These are phyloP conservation scores for Ptyas mucosa DNA, from an alignment of 2,113 vertebrate genomes.

Conservation along the genomic window DNA sequence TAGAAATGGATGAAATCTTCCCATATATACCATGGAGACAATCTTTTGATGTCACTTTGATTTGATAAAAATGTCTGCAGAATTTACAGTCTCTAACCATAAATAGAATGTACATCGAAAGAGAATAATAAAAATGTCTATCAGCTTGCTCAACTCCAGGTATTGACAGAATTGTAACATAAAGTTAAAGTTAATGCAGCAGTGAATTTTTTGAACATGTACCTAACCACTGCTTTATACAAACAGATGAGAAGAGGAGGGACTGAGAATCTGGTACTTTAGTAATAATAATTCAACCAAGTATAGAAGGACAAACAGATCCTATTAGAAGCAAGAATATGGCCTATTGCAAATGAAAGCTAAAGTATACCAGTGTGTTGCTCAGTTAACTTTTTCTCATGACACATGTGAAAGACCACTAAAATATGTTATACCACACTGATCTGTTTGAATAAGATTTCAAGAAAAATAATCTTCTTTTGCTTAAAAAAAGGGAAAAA, in stretches of 20 bases:
- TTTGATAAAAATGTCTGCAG: neutral
- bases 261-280: slow-evolving; percentile 43
- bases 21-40: neutral
- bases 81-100: neutral
- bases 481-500: slow-evolving; percentile 7
- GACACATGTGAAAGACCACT: slow-evolving; percentile 42
- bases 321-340: slow-evolving; percentile 30
- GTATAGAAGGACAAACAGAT: slow-evolving; percentile 36
- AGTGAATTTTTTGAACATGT: slow-evolving; percentile 27
- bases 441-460: slow-evolving; percentile 29
- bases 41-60: neutral
- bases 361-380: slow-evolving; percentile 40
- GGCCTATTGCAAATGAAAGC: slow-evolving; percentile 42
- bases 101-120: neutral
- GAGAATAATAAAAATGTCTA: neutral
- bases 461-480: slow-evolving; percentile 42
- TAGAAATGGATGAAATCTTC: neutral
- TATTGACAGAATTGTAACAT: neutral
- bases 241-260: slow-evolving; percentile 29
- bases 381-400: slow-evolving; percentile 51
- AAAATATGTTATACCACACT: slow-evolving; percentile 42
- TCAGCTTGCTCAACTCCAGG: slow-evolving; percentile 6
- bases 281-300: slow-evolving; percentile 33
- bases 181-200: rapidly evolving
- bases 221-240: slow-evolving; percentile 42